These are phyloP conservation scores for Hafferia zeledoni DNA, from an alignment of 2,797 vertebrate species.

Conservation along the genomic window DNA sequence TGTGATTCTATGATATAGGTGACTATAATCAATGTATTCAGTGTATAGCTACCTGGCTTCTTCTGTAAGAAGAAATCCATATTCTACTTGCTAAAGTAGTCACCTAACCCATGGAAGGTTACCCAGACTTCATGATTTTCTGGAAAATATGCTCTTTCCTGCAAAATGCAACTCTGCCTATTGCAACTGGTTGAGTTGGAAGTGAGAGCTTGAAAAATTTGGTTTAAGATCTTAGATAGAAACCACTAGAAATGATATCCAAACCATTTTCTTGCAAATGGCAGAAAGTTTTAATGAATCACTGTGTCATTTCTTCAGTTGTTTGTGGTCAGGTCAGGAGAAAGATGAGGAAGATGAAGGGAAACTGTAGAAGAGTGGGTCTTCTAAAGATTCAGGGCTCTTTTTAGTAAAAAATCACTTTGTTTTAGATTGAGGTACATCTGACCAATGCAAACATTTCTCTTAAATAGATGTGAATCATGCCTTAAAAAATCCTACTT, in stretches of 20 bases:
- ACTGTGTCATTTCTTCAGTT: neutral
- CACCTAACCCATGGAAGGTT: neutral
- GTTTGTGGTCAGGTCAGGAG: neutral
- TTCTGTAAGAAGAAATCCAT: neutral
- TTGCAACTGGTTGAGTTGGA: neutral
- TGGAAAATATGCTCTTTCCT: neutral
- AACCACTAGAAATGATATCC: neutral
- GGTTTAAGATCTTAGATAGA: neutral
- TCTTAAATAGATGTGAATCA: neutral
- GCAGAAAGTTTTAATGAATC: neutral
- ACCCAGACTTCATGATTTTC: neutral
- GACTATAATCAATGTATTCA: neutral
- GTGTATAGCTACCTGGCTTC: neutral
- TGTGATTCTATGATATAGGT: neutral
- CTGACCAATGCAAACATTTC: neutral
- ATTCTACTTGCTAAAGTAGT: neutral
- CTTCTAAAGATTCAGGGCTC: neutral
- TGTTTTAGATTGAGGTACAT: neutral
- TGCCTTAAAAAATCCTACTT: neutral
- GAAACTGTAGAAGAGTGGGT: neutral
- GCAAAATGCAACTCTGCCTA: neutral
- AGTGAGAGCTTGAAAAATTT: neutral
- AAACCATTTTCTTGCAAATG: neutral
- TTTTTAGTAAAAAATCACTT: accelerated
- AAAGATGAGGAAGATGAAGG: neutral